These are phyloP conservation scores for Notothenia coriiceps DNA, from an alignment of 2,113 vertebrate species.

Conservation along the genomic window DNA sequence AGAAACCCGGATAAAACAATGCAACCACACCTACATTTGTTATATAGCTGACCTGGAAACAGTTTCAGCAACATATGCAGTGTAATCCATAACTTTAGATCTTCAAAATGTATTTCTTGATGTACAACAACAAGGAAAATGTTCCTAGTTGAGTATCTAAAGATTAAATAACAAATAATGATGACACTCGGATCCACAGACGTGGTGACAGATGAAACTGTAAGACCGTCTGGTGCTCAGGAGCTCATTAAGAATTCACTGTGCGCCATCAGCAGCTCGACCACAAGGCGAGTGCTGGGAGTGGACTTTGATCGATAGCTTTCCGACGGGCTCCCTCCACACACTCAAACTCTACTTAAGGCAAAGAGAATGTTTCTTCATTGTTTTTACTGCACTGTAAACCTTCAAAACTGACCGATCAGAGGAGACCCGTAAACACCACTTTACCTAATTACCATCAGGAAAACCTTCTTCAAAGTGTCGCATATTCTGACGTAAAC, in stretches of 20 bases:
- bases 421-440: neutral
- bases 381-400: constrained; percentile 18
- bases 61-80: neutral
- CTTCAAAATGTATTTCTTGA: neutral
- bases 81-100: neutral
- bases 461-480: neutral
- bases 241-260: constrained; percentile 58
- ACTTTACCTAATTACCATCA: neutral
- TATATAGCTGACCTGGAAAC: too few relatives aligned
- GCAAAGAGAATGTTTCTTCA: constrained; percentile 8
- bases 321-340: constrained; percentile 27
- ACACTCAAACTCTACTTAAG: constrained; percentile 4
- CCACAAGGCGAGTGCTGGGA: constrained; percentile 38
- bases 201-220: constrained; percentile 25
- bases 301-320: constrained; percentile 52
- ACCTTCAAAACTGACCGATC: neutral
- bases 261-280: constrained; percentile 59
- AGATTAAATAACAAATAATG: neutral
- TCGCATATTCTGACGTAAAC: neutral
- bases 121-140: neutral
- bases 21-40: too few relatives aligned
- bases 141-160: neutral
- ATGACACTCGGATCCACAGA: neutral
- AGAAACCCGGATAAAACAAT: too few relatives aligned
- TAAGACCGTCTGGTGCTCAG: constrained; percentile 24